Evolutionary conservation across 2,113 vertebrate species (phyloP).

Genomic region (Pogonocichla stellata): DNA sequence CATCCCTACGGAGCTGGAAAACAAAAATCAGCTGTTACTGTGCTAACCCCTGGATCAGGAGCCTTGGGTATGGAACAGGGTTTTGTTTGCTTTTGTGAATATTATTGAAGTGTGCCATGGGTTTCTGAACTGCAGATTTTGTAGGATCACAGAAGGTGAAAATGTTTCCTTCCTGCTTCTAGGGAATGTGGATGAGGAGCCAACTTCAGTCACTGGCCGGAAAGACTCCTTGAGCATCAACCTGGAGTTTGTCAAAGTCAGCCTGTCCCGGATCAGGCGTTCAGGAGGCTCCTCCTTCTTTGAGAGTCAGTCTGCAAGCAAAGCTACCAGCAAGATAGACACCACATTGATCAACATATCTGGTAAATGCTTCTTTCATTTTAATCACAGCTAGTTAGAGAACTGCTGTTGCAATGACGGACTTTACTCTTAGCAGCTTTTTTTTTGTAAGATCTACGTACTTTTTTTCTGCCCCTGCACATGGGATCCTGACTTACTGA

Average conservation of each 20-base stretch:
- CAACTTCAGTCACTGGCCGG: conserved; percentile 93
- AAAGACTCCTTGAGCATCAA: conserved; percentile 98
- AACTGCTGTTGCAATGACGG: neutral
- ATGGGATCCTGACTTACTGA: neutral
- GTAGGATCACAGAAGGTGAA: neutral
- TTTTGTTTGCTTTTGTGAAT: neutral
- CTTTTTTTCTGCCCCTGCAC: neutral
- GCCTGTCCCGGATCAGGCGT: conserved; percentile 91
- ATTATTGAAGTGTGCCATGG: rapidly evolving
- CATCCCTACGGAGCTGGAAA: conserved; percentile 97
- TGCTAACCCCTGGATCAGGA: conserved; percentile 85
- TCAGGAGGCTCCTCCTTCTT: conserved; percentile 90
- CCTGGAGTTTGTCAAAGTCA: conserved; percentile 98
- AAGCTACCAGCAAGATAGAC: conserved; percentile 90
- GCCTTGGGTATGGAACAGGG: conserved; percentile 79
- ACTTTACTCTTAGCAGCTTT: neutral
- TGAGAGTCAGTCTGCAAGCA: conserved; percentile 84
- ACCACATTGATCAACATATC: conserved; percentile 98
- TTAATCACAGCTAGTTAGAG: neutral
- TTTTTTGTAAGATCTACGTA: neutral
- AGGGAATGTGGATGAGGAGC: conserved; percentile 94
- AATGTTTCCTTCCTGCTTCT: neutral
- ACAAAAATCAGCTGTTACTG: conserved; percentile 90
- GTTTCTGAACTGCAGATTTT: neutral
- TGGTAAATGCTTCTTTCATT: conserved; percentile 74